Evolutionary conservation across 2,113 vertebrate genomes (phyloP), one percentile per base, ranked within the genome.

Genomic region (Procapra przewalskii): DNA sequence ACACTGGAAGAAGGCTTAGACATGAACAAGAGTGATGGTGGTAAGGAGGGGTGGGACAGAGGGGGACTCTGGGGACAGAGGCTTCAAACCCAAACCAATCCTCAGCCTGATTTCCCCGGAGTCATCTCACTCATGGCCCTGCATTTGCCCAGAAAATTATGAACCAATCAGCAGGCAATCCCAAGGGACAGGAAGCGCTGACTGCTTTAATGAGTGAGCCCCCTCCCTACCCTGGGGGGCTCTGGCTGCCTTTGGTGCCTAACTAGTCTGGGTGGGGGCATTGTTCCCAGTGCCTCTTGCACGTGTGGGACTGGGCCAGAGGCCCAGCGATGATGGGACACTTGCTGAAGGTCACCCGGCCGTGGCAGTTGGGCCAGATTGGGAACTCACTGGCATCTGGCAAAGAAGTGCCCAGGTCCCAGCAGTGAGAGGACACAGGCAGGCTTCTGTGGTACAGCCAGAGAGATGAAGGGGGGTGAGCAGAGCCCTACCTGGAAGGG

Each of bases 71-170:
- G 16, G 95, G 80, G 97, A 98, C 62, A 40, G 45, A 62, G 57
- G 83, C 94, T 96, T 95, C 96, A 95, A 94, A 97, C 89, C 82
- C 97, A 96, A 98, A 95, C 91, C 97, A 97, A 97, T 97, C 97
- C 97, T 87, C 19, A 1, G 67, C 88, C 94, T 98, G 97, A 98
- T 98, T 98, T 98, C 96, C 98, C 97, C 67, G 96, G 97, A 96
- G 97, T 81, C 94, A 85, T 40, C 88, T 90, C 85, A 96, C 85
- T 94, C 97, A 94, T 94, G 94, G 94, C 88, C 67, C 85, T 96
- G 97, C 98, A 98, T 98, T 98, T 98, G 86, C 97, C 95, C 91
- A 97, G 98, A 86, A 98, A 98, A 98, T 98, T 98, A 98, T 95
- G 96, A 98, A 97, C 97, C 62, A 97, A 98, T 98, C 98, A 97